These are phyloP conservation scores for Cherax destructor DNA, from an alignment of 1,140 invertebrate genomes.

Conservation along the genomic window DNA sequence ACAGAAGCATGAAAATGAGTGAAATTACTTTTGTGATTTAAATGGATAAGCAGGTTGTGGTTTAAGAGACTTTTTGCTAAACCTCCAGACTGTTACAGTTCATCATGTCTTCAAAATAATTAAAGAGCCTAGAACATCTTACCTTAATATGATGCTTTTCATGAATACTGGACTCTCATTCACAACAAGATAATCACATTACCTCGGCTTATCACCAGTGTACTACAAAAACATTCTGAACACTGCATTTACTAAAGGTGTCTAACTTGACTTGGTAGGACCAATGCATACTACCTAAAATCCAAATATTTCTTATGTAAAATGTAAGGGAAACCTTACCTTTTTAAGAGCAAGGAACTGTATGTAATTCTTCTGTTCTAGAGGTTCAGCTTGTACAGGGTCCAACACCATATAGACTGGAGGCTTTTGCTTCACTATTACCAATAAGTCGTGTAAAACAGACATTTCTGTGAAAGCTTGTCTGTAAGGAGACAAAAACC, in stretches of 20 bases:
- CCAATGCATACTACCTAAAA: background rate
- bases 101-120: background rate
- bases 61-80: background rate
- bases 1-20: too few relatives aligned
- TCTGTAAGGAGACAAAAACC: conserved; percentile 73
- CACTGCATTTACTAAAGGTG: background rate
- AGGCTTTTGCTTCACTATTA: conserved; percentile 91
- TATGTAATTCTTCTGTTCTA: conserved; percentile 89
- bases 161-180: background rate
- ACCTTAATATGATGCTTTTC: background rate
- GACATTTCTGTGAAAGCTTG: conserved; percentile 93
- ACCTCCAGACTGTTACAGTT: background rate
- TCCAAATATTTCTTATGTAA: background rate
- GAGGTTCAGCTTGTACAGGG: conserved; percentile 89
- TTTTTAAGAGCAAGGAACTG: conserved; percentile 95
- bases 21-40: too few relatives aligned
- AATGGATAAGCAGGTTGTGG: too few relatives aligned
- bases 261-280: background rate
- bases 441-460: conserved; percentile 93
- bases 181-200: background rate
- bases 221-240: background rate
- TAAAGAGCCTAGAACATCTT: background rate
- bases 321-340: conserved; percentile 73
- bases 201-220: background rate
- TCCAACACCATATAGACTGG: conserved; percentile 92